Evolutionary conservation across 2,113 vertebrate genomes (phyloP).

Genomic region (Hemiscyllium ocellatum): DNA sequence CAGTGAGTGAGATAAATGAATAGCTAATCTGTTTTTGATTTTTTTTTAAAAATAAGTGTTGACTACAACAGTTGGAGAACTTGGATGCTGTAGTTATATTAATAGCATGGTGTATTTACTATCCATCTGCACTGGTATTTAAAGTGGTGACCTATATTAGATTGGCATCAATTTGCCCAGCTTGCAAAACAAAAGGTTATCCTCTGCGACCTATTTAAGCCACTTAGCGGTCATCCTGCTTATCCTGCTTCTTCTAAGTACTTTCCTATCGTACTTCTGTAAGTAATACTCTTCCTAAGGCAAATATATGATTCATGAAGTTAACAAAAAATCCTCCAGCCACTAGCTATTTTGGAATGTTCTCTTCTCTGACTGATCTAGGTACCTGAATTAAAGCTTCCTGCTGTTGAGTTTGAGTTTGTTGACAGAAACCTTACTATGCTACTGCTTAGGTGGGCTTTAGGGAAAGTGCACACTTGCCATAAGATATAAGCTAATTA

Average conservation of each 20-base stretch:
- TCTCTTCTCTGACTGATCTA: background rate
- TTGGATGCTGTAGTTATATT: background rate
- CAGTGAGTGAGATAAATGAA: background rate
- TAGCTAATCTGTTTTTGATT: background rate
- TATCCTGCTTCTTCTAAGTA: background rate
- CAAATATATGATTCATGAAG: background rate
- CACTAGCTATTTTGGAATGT: background rate
- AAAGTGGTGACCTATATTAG: background rate
- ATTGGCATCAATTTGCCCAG: background rate
- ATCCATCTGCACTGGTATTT: background rate
- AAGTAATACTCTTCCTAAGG: background rate
- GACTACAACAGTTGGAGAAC: background rate
- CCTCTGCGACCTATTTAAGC: background rate
- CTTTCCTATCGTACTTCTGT: background rate
- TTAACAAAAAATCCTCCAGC: background rate
- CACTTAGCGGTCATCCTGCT: background rate
- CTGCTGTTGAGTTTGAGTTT: background rate
- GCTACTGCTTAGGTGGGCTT: background rate
- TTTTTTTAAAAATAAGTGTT: background rate
- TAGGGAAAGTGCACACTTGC: background rate
- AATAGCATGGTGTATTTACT: background rate
- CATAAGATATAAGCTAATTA: background rate
- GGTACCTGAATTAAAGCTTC: background rate
- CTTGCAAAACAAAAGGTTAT: background rate
- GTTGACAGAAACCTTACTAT: background rate